Base-by-base conservation (phyloP, 1,140 invertebrate species). In the Elysia chlorotica region DNA sequence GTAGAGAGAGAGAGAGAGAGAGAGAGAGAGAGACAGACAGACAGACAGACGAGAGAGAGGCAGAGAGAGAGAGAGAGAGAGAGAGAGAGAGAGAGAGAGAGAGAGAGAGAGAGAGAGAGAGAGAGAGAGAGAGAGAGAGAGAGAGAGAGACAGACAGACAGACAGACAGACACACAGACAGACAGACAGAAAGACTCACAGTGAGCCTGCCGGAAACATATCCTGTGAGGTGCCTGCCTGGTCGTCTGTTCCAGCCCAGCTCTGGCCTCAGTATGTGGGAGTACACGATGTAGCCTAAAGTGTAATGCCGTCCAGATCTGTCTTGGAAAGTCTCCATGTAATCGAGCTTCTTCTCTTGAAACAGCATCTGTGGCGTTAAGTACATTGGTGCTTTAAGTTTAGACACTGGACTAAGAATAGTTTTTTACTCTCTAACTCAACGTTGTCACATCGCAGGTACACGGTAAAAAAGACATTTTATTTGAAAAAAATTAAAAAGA, bases 201-300 rank as follows among this genome's bases (percentile, higher is more conserved):
- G n/a, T 48, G 41, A 48, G 41, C 48, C 69, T 61, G 25, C 63
- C 69, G 14, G 28, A 38, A 23, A 36, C 48, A n/a, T 6, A 33
- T 17, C 69, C 69, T 2, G 37, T 71, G 1, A 63, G 36, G 57
- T 71, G 69, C 23, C 61, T 48, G 3, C 69, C 69, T 28, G 69
- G 57, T 28, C 61, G 31, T 17, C 63, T 61, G 37, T 48, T 71
- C 67, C 67, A 69, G 21, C 37, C 38, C 35, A 48, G 37, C 19
- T 69, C 17, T 2, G 21, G n/a, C 6, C 53, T 35, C 19, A 69
- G 33, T 2, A 23, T 14, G 25, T 71, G 31, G 21, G 69, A 71
- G 59, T 71, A 71, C 3, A 71, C 37, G n/a, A 71, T 53, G 59
- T 71, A 71, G 19, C 69, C 69, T 38, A 71, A 28, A 2, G 69